A percentile compares a stretch with the other conserved stretches of the same genome.
Evolutionary conservation across 1,140 invertebrate species (phyloP).

Genomic region (Penaeus vannamei): DNA sequence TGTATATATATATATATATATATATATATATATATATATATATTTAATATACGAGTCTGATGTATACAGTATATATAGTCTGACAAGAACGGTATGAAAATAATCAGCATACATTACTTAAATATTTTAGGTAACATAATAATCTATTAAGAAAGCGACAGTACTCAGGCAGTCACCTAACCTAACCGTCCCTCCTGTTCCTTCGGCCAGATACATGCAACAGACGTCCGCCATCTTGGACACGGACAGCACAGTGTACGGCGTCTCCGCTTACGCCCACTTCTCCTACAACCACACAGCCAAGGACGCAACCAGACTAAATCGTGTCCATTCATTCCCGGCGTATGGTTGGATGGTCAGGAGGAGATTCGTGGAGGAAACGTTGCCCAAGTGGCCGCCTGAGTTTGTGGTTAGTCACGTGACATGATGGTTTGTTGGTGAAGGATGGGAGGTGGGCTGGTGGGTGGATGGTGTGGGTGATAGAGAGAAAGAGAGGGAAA

Average conservation of each 20-base stretch:
- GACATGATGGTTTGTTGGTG: not conserved
- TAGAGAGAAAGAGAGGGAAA: too few species aligned
- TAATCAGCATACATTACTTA: too few species aligned
- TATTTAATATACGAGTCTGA: too few species aligned
- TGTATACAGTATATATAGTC: too few species aligned
- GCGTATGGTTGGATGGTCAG: constrained; percentile 79
- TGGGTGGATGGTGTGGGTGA: not conserved
- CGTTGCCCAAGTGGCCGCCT: constrained; percentile 77
- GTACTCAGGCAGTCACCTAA: too few species aligned
- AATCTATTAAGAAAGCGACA: too few species aligned
- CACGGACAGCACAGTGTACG: constrained; percentile 76
- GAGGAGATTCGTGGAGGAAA: constrained; percentile 76
- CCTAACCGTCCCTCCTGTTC: too few species aligned
- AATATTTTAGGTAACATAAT: too few species aligned
- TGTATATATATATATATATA: too few species aligned
- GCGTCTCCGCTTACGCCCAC: constrained; percentile 80
- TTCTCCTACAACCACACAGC: constrained; percentile 79
- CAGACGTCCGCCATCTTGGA: constrained; percentile 77
- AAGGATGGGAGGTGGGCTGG: not conserved
- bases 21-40: too few species aligned
- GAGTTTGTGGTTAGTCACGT: constrained; percentile 67
- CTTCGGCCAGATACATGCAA: constrained; percentile 74
- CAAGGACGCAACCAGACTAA: constrained; percentile 75
- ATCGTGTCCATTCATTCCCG: constrained; percentile 79
- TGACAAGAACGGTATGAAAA: too few species aligned